Base-by-base conservation (phyloP, 2,888 invertebrate species). In the Diadegma fenestrale region DNA sequence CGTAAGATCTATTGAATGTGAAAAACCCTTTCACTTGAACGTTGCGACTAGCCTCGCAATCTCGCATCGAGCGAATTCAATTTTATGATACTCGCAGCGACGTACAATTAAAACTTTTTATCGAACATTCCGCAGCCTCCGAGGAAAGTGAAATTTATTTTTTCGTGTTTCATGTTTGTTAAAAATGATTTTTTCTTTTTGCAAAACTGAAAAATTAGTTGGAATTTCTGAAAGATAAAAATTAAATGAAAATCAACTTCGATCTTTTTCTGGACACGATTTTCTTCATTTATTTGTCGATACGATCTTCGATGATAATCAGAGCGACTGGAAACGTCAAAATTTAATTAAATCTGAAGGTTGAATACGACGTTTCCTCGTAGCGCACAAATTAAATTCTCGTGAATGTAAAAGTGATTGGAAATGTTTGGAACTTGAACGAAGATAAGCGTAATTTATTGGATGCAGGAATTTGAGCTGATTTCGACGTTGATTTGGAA, bases 1-100 rank as follows among this genome's bases (percentile, higher is more conserved):
- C 58, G 17, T 17, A 26, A 63, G 30, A 63, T 10, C 10, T n/a
- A 63, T 63, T n/a, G 61, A 78, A 79, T 64, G 79, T 71, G 71
- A 69, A 79, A 85, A 82, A 78, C 63, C 83, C 45, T 85, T 84
- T 82, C 54, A 61, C 61, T 68, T 33, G 3, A 61, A 78, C 43
- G 5, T 43, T 66, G 22, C 58, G 58, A 26, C 4, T 1, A 10
- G 58, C 26, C 14, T 58, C 26, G n/a, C n/a, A 58, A 58, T 26
- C 26, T 26, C 10, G 37, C 10, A 26, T n/a, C 5, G 5, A 58
- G 26, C 4, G 14, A 5, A 58, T 58, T 58, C 14, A 26, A 26
- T 58, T 22, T 26, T 58, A 58, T 58, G 14, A 5, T 1, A 6
- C 26, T 12, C 5, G 14, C n/a, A n/a, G 22, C 12, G 4, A 26